Evolutionary conservation across 2,797 vertebrate species (phyloP), one percentile per base, ranked within the genome.

Genomic region (Vespertilio murinus): DNA sequence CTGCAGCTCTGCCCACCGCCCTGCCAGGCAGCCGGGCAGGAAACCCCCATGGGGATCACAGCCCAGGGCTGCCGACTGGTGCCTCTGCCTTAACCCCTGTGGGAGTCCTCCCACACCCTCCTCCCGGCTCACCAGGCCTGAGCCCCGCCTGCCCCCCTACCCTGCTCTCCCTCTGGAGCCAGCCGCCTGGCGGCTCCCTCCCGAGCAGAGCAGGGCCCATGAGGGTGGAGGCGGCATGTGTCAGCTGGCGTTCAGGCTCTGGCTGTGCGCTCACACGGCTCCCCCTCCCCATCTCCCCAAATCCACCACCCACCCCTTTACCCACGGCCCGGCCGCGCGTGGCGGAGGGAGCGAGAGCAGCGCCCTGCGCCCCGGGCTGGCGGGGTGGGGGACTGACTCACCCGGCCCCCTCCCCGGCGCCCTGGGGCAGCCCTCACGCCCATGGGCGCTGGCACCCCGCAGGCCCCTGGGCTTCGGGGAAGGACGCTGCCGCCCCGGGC

Each of bases 251-350:
- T 93, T 94, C 97, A 97, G 96, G 96, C 97, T 93, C 97, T 30
- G 78, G 96, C 95, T 94, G 96, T 96, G 96, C 70, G 97, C 97
- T 98, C 97, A 95, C 97, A 97, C 96, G 95, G 82, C 97, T 98
- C 97, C 98, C 97, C 97, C 98, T 97, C 97, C 95, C 96, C 97
- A 96, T 96, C 97, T 98, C 97, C 97, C 97, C 96, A 97, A 97
- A 89, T 95, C 90, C 98, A 97, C 97, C 97, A 97, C 84, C 95
- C 95, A 93, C 94, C 96, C 96, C 85, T 81, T 95, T 97, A 93
- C 97, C 97, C 97, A 96, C 93, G 93, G 96, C 94, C 67, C 23
- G 94, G 98, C 97, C 97, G 90, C 67, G 30, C 92, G 95, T 87
- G 78, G 11, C 74, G 82, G 75, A 82, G 73, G 83, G 65, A 82